Base-by-base conservation (phyloP, 64 coral and sea anemone species). In the Exaiptasia diaphana region DNA sequence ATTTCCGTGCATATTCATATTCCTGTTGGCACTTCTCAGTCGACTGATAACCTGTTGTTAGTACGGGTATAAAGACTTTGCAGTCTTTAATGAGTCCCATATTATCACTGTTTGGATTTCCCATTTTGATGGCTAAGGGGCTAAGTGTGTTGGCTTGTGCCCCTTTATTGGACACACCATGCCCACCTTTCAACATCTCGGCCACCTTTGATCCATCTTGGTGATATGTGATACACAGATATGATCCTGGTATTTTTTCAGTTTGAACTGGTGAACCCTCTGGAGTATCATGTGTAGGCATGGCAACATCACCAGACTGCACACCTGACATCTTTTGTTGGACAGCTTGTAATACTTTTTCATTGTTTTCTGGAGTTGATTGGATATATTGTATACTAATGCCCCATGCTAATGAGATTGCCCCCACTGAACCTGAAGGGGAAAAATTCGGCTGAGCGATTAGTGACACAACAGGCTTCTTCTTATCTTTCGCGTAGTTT, bases 401-500 rank as follows among this genome's bases (percentile, higher is more conserved):
- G 25, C 73, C 81, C 10, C 81, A 81, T 1, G 62, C 74, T 22
- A 85, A 63, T 39, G 89, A 75, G 61, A 91, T 91, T 3, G 89
- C 81, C 31, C 89, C 89, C 23, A 85, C 38, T 10, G 80, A 21
- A 13, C 89, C 89, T 8, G 81, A 91, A 2, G 89, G 89, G 5
- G 58, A 64, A 40, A 79, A 91, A 21, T 86, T 91, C 42, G 46
- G 18, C 40, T 91, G 89, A 57, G 57, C 41, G 37, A 91, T 36
- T 15, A 91, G 41, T 44, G 89, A 29, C 12, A 75, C 63, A 1
- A 91, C 81, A 14, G 73, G 82, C 41, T 91, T 91, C 24, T 83
- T 84, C 53, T 33, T 91, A 18, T 84, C 81, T 28, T 91, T 91
- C 13, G 89, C 89, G 29, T 91, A 91, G 52, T 91, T 85, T n/a